A percentile compares a stretch with the other conserved stretches of the same genome.
These are phyloP conservation scores for Cataglyphis livida DNA, from an alignment of 2,888 invertebrate genomes.

Conservation along the genomic window DNA sequence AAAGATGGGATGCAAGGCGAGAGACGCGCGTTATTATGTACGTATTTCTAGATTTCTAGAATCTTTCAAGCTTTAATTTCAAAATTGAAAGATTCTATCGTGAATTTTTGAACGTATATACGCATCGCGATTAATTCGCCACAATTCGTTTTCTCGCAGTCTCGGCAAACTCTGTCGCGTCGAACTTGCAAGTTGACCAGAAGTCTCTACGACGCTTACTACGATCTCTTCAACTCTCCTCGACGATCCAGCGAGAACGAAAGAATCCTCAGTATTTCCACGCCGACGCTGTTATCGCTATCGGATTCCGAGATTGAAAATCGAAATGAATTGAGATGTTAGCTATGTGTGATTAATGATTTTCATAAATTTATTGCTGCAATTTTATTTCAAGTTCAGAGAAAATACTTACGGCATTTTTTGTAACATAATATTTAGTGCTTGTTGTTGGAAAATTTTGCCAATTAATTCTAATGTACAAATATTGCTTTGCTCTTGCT, in stretches of 20 bases:
- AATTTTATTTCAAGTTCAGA: neutral
- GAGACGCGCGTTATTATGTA: neutral
- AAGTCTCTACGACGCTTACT: conserved; percentile 5
- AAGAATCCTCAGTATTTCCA: conserved; percentile 66
- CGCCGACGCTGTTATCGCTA: conserved; percentile 72
- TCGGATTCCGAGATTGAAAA: conserved; percentile 71
- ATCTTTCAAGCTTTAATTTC: neutral
- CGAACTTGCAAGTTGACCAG: conserved; percentile 8
- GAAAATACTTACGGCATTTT: neutral
- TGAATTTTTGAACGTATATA: neutral
- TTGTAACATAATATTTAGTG: neutral
- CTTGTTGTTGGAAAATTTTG: neutral
- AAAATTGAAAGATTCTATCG: neutral
- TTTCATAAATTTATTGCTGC: neutral
- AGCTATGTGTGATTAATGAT: neutral
- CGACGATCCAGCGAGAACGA: conserved; percentile 66
- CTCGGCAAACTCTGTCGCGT: neutral
- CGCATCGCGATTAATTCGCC: neutral
- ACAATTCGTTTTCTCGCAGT: conserved; percentile 1
- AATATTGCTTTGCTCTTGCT: neutral
- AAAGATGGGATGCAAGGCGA: neutral
- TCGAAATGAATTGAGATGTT: neutral
- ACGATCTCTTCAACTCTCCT: conserved; percentile 15
- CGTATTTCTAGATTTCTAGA: neutral
- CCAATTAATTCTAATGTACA: neutral